Conservation (phyloP, 1,140 invertebrate genomes). For the Drosophila kohkoa region DNA sequence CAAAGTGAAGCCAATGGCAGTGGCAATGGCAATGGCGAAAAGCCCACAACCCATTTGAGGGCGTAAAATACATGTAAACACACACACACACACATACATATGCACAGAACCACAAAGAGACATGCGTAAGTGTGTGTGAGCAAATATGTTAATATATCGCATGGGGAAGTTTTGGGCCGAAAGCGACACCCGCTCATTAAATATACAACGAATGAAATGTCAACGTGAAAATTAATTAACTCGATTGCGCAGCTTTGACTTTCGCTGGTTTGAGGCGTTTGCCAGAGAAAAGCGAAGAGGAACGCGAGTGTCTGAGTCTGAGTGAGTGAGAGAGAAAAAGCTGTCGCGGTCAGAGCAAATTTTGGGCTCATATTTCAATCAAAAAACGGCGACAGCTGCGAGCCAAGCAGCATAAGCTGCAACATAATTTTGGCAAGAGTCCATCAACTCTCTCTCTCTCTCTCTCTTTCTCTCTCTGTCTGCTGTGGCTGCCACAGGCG, state of each 20-base stretch:
- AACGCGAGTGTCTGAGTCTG: too few species aligned
- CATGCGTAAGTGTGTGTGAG: conserved; percentile 4
- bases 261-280: conserved; percentile 11
- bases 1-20: not conserved
- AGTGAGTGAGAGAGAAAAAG: not conserved
- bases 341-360: conserved; percentile 33
- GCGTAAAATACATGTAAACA: conserved; percentile 35
- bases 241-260: conserved; percentile 64
- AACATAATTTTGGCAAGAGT: conserved; percentile 81
- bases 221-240: conserved; percentile 83
- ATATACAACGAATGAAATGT: conserved; percentile 77
- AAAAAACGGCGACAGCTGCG: conserved; percentile 77
- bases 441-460: conserved; percentile 77
- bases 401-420: conserved; percentile 72
- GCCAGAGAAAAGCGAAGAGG: not conserved
- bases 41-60: conserved; percentile 29
- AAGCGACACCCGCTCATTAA: conserved; percentile 73
- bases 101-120: not conserved
- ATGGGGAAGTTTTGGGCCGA: conserved; percentile 16
- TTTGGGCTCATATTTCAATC: conserved; percentile 79
- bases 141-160: conserved; percentile 35
- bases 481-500: conserved; percentile 15
- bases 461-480: conserved; percentile 10
- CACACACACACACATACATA: not conserved
- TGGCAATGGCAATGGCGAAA: conserved; percentile 7